phyloP scores from a whole-genome alignment of 2,888 invertebrate genomes.

The Phania funesta region DNA sequence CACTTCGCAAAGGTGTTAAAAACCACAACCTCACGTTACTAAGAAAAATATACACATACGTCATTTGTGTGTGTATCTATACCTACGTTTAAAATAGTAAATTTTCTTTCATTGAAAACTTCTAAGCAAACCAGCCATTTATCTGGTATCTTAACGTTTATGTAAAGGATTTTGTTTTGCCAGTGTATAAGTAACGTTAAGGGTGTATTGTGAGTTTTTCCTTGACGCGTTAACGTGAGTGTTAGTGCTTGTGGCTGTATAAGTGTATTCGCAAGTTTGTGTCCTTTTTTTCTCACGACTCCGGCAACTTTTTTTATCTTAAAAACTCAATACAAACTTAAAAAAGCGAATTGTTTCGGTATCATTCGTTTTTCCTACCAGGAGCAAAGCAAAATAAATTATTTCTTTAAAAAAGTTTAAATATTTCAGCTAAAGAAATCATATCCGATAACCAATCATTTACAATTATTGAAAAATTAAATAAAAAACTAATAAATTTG shows the following conservation, averaged over 20 bases:
- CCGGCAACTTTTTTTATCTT: background rate
- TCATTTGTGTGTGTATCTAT: conserved; percentile 64
- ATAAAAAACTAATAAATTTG: background rate
- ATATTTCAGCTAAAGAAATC: background rate
- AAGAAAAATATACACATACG: conserved; percentile 20
- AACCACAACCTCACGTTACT: background rate
- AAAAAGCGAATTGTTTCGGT: conserved; percentile 6
- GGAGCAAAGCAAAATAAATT: conserved; percentile 37
- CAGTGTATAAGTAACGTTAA: background rate
- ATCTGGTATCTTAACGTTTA: conserved; percentile 1
- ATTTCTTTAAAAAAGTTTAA: background rate
- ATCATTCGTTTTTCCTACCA: conserved; percentile 26
- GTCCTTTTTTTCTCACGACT: conserved; percentile 14
- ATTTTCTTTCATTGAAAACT: conserved; percentile 44
- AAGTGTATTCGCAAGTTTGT: conserved; percentile 21
- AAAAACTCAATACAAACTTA: conserved; percentile 14
- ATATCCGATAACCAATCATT: background rate
- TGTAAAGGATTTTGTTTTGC: background rate
- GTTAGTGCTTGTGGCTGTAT: background rate
- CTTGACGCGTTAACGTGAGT: conserved; percentile 20
- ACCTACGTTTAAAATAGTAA: conserved; percentile 40
- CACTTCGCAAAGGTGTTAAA: conserved; percentile 1
- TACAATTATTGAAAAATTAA: background rate
- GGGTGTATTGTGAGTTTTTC: conserved; percentile 34
- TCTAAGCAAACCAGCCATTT: conserved; percentile 2